Conservation (phyloP, 2,797 vertebrate species). For the Mormyrops attenuatus region DNA sequence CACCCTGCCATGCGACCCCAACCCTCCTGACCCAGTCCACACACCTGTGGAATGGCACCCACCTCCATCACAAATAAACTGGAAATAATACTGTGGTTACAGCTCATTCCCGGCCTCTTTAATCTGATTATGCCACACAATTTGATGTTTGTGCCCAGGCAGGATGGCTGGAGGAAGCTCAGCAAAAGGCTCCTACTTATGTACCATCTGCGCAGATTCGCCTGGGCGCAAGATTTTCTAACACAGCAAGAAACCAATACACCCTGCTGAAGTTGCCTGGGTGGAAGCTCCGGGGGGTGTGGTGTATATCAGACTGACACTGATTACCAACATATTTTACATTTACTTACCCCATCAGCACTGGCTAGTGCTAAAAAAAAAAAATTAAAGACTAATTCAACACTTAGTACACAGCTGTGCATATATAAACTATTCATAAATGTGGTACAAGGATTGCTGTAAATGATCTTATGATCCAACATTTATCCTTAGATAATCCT, state of each 20-base stretch:
- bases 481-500: not conserved
- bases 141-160: conserved; percentile 44
- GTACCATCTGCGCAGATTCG: conserved; percentile 31
- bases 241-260: not conserved
- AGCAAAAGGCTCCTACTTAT: conserved; percentile 5
- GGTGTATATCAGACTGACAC: not conserved
- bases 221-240: conserved; percentile 1
- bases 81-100: conserved; percentile 47
- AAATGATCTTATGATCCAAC: not conserved
- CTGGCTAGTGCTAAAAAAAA: not conserved
- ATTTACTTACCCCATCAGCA: not conserved
- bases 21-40: conserved; percentile 13
- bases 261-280: not conserved
- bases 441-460: not conserved
- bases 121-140: conserved; percentile 61
- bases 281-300: not conserved
- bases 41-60: conserved; percentile 37
- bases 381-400: not conserved
- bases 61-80: conserved; percentile 43
- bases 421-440: not conserved
- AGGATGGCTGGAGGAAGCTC: conserved; percentile 32
- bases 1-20: not conserved
- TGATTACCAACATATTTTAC: not conserved
- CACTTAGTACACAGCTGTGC: not conserved
- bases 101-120: conserved; percentile 36